phyloP scores from a whole-genome alignment of 2,888 invertebrate genomes.

The Eucriotettix oculatus region DNA sequence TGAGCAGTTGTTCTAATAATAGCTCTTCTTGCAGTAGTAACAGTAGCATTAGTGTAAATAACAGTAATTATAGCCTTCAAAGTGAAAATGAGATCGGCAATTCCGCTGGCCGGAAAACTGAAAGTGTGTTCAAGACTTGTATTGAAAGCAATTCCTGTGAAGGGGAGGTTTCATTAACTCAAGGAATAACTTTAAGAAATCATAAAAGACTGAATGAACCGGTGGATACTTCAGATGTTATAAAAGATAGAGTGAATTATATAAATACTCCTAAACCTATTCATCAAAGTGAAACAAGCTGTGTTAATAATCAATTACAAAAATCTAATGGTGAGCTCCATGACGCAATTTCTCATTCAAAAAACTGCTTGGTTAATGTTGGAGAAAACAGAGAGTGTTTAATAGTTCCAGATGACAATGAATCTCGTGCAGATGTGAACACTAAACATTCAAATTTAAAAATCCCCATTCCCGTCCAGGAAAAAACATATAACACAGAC shows the following conservation, averaged over 20 bases:
- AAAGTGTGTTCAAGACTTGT: conserved; percentile 10
- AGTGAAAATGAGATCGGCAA: conserved; percentile 20
- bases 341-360: too few species aligned
- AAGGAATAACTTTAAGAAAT: conserved; percentile 42
- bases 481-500: too few species aligned
- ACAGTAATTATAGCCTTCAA: background rate
- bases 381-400: too few species aligned
- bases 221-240: conserved; percentile 2
- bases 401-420: too few species aligned
- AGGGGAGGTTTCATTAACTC: background rate
- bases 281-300: background rate
- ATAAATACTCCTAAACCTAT: conserved; percentile 2
- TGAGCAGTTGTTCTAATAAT: conserved; percentile 24
- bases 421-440: too few species aligned
- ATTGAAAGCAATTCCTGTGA: background rate
- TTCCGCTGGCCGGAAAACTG: conserved; percentile 26
- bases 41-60: background rate
- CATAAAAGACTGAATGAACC: conserved; percentile 34
- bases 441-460: too few species aligned
- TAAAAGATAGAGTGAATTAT: conserved; percentile 14
- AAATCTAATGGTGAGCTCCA: too few species aligned
- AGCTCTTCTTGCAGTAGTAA: conserved; percentile 26
- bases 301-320: background rate
- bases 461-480: too few species aligned
- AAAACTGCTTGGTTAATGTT: too few species aligned